Percentiles rank a stretch among this genome's conserved stretches.
phyloP scores from a whole-genome alignment of 2,888 invertebrate genomes.

The Drosophila greeni region DNA sequence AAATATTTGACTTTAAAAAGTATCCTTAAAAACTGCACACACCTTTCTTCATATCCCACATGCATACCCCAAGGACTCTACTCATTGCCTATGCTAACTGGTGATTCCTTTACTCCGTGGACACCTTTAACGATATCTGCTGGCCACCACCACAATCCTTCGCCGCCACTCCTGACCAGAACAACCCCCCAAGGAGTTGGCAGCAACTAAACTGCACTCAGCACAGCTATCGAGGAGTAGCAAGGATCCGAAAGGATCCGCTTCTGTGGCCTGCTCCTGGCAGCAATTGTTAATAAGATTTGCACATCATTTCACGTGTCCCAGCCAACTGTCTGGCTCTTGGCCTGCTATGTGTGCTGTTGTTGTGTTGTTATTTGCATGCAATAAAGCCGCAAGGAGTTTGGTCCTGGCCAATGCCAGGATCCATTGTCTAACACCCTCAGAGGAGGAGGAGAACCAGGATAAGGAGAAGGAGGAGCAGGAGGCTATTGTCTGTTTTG shows the following conservation, averaged over 20 bases:
- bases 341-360: constrained; percentile 19
- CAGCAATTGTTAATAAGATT: constrained; percentile 73
- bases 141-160: not conserved
- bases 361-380: constrained; percentile 62
- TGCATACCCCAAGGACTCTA: not conserved
- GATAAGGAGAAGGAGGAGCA: not conserved
- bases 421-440: constrained; percentile 17
- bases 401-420: constrained; percentile 13
- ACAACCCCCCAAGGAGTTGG: constrained; percentile 30
- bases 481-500: constrained; percentile 54
- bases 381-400: constrained; percentile 64
- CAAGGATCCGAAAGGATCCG: constrained; percentile 9
- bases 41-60: too few relatives aligned
- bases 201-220: constrained; percentile 37
- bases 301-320: constrained; percentile 73
- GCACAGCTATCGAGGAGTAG: constrained; percentile 16
- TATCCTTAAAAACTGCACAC: not conserved
- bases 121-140: constrained; percentile 17
- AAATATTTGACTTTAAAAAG: not conserved
- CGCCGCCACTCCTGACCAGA: constrained; percentile 13
- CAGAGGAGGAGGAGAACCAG: not conserved
- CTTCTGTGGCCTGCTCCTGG: constrained; percentile 64
- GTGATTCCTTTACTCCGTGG: constrained; percentile 6
- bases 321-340: constrained; percentile 54
- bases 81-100: constrained; percentile 15